Conservation (phyloP, 2,888 invertebrate genomes). For the Polietes domitor region DNA sequence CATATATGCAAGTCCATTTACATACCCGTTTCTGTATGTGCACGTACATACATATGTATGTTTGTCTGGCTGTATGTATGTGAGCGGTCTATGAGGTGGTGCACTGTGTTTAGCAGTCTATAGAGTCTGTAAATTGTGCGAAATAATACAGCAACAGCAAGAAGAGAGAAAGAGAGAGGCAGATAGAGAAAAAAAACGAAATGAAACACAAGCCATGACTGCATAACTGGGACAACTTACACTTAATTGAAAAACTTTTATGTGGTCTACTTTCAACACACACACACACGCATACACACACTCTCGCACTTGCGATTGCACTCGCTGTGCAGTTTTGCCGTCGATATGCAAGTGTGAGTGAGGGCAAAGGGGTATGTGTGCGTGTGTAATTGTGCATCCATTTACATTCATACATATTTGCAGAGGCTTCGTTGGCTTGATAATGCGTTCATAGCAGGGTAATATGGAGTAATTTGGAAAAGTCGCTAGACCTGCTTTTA, state of each 20-base stretch:
- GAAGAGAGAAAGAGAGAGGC: background rate
- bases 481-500: too few species aligned
- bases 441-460: background rate
- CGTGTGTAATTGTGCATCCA: constrained; percentile 1
- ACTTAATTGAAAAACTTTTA: constrained; percentile 71
- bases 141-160: background rate
- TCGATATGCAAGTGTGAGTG: background rate
- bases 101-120: constrained; percentile 31
- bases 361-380: background rate
- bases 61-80: background rate
- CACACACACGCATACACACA: constrained; percentile 14
- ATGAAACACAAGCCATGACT: constrained; percentile 41
- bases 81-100: background rate
- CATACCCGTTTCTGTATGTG: background rate
- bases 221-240: constrained; percentile 67
- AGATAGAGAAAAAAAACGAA: background rate
- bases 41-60: too few species aligned
- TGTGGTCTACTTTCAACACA: constrained; percentile 59
- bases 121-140: constrained; percentile 24
- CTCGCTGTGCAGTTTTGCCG: background rate
- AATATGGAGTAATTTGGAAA: background rate
- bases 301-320: background rate
- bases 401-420: constrained; percentile 30
- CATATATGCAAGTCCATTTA: background rate
- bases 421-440: constrained; percentile 17